Conservation (phyloP, 2,113 vertebrate species). For the Chionis minor region DNA sequence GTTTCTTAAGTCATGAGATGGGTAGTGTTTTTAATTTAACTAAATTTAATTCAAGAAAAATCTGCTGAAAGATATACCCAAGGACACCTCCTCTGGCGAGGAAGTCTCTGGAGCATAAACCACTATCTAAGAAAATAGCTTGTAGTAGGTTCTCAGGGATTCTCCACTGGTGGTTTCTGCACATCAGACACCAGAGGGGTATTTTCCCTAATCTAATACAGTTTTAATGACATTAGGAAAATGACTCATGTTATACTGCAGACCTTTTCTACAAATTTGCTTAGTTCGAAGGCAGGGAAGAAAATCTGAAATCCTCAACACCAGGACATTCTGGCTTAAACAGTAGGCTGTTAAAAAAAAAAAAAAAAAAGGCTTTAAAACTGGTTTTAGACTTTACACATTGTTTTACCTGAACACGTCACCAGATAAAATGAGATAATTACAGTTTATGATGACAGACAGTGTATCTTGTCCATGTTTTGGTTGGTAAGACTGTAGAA, state of each 20-base stretch:
- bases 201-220: background rate
- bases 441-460: background rate
- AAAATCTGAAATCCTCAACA: background rate
- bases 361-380: background rate
- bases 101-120: background rate
- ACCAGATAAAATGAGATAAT: background rate
- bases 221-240: background rate
- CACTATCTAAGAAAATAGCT: background rate
- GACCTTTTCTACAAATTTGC: background rate
- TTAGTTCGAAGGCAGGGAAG: background rate
- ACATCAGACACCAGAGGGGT: background rate
- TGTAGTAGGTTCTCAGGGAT: background rate
- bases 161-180: background rate
- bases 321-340: background rate
- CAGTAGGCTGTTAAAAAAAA: background rate
- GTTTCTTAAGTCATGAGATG: background rate
- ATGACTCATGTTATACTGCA: background rate
- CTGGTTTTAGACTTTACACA: background rate
- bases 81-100: background rate
- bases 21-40: background rate
- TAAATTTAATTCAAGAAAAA: background rate
- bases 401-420: background rate
- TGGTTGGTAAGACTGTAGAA: background rate
- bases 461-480: background rate
- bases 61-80: background rate